These are phyloP conservation scores for Micronycteris hirsuta DNA, from an alignment of 2,113 vertebrate genomes.

Conservation along the genomic window DNA sequence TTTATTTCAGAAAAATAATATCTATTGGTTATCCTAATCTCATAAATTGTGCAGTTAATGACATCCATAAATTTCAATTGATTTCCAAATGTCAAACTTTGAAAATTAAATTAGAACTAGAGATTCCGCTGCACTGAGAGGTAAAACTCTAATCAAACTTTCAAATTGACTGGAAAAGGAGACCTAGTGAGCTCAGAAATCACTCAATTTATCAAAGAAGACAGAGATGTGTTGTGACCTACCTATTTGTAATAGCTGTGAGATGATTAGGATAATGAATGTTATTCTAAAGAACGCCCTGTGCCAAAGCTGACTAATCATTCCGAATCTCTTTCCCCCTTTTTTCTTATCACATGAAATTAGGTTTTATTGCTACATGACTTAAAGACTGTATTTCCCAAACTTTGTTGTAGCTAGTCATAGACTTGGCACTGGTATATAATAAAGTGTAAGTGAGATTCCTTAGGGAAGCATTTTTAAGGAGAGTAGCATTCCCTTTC, in stretches of 20 bases:
- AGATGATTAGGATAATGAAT: not conserved
- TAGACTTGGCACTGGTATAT: not conserved
- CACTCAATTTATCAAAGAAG: not conserved
- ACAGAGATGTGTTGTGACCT: not conserved
- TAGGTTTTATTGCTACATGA: not conserved
- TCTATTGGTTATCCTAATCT: not conserved
- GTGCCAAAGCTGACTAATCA: not conserved
- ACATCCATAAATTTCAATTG: conserved; percentile 30
- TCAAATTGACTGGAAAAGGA: conserved; percentile 76
- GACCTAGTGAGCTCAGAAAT: conserved; percentile 63
- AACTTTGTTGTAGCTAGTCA: not conserved
- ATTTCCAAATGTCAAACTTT: conserved; percentile 53
- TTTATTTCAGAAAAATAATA: not conserved
- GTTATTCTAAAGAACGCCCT: not conserved
- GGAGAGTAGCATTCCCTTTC: not conserved
- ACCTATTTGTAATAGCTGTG: not conserved
- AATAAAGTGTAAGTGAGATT: not conserved
- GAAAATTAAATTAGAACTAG: conserved; percentile 72
- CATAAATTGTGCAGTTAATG: not conserved
- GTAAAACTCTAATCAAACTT: conserved; percentile 46
- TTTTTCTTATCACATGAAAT: not conserved
- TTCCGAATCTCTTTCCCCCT: not conserved
- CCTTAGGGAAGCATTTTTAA: not conserved
- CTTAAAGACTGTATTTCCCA: not conserved
- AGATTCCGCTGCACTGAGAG: conserved; percentile 51